These are phyloP conservation scores for Bryconaethiops microstoma DNA, from an alignment of 2,797 vertebrate species.

Conservation along the genomic window DNA sequence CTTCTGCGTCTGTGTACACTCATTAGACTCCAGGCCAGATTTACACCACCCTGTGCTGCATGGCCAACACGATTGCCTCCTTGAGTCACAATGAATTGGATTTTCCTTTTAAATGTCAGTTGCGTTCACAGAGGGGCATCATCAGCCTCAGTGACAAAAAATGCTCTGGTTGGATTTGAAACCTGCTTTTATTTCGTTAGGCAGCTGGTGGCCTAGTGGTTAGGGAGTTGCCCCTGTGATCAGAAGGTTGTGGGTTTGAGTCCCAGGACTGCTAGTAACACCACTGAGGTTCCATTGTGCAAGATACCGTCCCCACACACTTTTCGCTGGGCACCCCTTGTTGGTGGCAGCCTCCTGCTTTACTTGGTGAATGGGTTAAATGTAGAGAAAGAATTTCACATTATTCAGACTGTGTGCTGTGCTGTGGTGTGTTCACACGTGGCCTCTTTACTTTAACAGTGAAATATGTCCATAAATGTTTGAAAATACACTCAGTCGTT, in stretches of 20 bases:
- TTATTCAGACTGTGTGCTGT: not conserved
- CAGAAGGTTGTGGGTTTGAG: too few relatives aligned
- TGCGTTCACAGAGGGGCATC: slow-evolving; percentile 7
- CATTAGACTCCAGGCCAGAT: slow-evolving; percentile 44
- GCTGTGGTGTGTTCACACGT: too few relatives aligned
- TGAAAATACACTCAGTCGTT: not conserved
- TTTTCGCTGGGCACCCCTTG: too few relatives aligned
- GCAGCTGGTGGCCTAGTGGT: too few relatives aligned
- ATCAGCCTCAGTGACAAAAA: slow-evolving; percentile 25
- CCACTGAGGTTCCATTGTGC: too few relatives aligned
- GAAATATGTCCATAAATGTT: not conserved
- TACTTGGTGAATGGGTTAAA: too few relatives aligned
- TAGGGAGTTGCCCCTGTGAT: too few relatives aligned
- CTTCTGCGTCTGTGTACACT: slow-evolving; percentile 31
- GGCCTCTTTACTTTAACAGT: not conserved
- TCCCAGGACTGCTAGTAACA: too few relatives aligned
- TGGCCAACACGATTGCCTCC: slow-evolving; percentile 18
- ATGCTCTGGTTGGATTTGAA: slow-evolving; percentile 19
- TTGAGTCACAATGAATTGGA: slow-evolving; percentile 37
- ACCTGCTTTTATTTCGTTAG: not conserved
- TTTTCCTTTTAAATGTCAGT: slow-evolving; percentile 40
- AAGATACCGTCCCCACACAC: too few relatives aligned
- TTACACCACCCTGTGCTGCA: slow-evolving; percentile 30
- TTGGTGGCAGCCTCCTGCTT: too few relatives aligned
- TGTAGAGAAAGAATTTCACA: too few relatives aligned